Percentiles rank a stretch among this genome's conserved stretches.
These are phyloP conservation scores for Crossaster papposus DNA, from an alignment of 53 echinoderm and acorn worm genomes.

Conservation along the genomic window DNA sequence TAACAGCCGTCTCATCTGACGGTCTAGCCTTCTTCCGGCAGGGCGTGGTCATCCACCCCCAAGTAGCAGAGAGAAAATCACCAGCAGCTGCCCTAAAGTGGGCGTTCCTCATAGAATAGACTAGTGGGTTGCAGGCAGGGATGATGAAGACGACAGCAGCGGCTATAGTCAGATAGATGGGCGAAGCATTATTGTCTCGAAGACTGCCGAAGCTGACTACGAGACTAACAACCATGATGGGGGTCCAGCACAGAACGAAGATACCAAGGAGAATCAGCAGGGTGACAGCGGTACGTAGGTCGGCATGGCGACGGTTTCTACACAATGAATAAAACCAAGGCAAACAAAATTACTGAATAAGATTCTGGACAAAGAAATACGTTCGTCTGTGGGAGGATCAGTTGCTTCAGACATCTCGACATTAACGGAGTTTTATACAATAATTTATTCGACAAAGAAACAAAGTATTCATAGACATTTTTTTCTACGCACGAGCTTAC, in stretches of 20 bases:
- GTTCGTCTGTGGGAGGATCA: no score
- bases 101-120: slow-evolving; percentile 55
- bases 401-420: no score
- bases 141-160: slow-evolving; percentile 15
- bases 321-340: background rate
- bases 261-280: slow-evolving; percentile 58
- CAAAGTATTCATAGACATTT: no score
- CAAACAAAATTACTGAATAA: background rate
- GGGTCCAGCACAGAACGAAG: slow-evolving; percentile 64
- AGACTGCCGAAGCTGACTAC: background rate
- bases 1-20: background rate
- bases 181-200: background rate
- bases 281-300: slow-evolving; percentile 56
- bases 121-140: slow-evolving; percentile 55
- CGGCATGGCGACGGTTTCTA: slow-evolving; percentile 45
- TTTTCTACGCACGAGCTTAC: no score
- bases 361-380: no score
- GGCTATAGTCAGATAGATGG: slow-evolving; percentile 11
- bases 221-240: slow-evolving; percentile 33
- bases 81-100: slow-evolving; percentile 51
- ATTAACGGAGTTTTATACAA: no score
- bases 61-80: slow-evolving; percentile 33
- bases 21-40: background rate
- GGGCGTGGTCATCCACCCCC: slow-evolving; percentile 1
- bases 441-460: no score